phyloP scores from a whole-genome alignment of 2,113 vertebrate species.

The Notiomystis cincta region DNA sequence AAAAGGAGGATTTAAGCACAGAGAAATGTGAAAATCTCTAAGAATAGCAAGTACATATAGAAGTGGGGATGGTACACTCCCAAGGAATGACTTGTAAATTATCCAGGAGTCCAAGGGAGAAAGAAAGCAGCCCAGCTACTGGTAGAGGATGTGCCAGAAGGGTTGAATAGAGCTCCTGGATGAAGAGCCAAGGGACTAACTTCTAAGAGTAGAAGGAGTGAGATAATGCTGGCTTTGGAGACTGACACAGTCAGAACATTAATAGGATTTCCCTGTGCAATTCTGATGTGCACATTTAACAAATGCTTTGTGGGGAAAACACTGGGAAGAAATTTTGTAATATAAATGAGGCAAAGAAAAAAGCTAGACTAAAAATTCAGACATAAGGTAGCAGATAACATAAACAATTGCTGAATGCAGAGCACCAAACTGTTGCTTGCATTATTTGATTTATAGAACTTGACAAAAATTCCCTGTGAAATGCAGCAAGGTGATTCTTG shows the following conservation, averaged over 20 bases:
- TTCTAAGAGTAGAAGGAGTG: background rate
- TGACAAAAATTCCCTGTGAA: constrained; percentile 36
- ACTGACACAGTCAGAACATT: background rate
- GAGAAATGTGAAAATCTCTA: background rate
- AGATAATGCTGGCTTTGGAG: background rate
- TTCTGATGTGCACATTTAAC: background rate
- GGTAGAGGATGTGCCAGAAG: background rate
- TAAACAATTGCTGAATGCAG: background rate
- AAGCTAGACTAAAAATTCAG: background rate
- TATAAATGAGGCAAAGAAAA: background rate
- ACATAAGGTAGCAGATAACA: background rate
- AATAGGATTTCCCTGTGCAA: background rate
- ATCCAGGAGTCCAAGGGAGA: background rate
- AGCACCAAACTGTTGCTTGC: background rate
- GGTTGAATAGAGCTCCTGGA: background rate
- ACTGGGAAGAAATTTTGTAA: background rate
- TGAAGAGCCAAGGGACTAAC: background rate
- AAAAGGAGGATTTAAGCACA: background rate
- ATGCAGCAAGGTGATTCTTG: background rate
- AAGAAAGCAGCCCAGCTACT: background rate
- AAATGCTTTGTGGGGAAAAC: background rate
- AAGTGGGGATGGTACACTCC: background rate
- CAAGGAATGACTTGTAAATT: background rate
- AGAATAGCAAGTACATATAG: background rate
- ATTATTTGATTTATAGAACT: background rate